These are phyloP conservation scores for Paramormyrops hopkinsi DNA, from an alignment of 2,797 vertebrate genomes.

Conservation along the genomic window DNA sequence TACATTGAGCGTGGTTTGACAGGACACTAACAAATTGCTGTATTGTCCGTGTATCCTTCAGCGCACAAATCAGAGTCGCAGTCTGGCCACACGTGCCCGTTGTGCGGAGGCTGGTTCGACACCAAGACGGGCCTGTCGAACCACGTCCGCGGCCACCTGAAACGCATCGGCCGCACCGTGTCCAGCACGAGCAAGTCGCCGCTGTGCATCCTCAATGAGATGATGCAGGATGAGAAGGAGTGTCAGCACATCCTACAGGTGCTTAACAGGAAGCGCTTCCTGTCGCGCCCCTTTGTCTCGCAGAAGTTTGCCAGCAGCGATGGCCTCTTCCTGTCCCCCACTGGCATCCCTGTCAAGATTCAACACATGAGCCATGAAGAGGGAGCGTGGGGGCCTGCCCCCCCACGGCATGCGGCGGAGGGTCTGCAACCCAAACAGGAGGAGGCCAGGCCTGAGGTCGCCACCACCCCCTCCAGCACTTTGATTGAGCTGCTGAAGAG, in stretches of 20 bases:
- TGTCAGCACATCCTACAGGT: slow-evolving; percentile 86
- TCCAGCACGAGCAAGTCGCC: slow-evolving; percentile 86
- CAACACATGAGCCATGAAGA: slow-evolving; percentile 77
- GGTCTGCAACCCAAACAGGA: slow-evolving; percentile 70
- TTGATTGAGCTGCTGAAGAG: slow-evolving; percentile 96
- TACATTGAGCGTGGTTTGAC: not conserved
- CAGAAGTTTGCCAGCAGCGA: slow-evolving; percentile 70
- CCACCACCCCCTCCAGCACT: slow-evolving; percentile 76
- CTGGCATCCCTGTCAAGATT: slow-evolving; percentile 71
- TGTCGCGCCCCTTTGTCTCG: slow-evolving; percentile 71
- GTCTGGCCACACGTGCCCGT: slow-evolving; percentile 83
- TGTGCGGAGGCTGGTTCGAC: slow-evolving; percentile 93
- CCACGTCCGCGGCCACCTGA: slow-evolving; percentile 94
- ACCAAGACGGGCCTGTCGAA: slow-evolving; percentile 97
- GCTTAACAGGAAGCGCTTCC: slow-evolving; percentile 80
- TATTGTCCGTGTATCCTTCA: slow-evolving; percentile 26
- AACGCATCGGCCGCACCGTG: slow-evolving; percentile 86
- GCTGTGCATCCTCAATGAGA: slow-evolving; percentile 84
- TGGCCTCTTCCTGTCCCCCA: slow-evolving; percentile 67
- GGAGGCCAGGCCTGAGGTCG: slow-evolving; percentile 69
- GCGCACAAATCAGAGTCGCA: slow-evolving; percentile 77
- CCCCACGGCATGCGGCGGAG: slow-evolving; percentile 63
- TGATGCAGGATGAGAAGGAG: slow-evolving; percentile 96
- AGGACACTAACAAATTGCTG: not conserved
- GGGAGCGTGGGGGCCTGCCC: slow-evolving; percentile 68